Conservation (phyloP, 2,113 vertebrate species). For the Atrichornis clamosus region DNA sequence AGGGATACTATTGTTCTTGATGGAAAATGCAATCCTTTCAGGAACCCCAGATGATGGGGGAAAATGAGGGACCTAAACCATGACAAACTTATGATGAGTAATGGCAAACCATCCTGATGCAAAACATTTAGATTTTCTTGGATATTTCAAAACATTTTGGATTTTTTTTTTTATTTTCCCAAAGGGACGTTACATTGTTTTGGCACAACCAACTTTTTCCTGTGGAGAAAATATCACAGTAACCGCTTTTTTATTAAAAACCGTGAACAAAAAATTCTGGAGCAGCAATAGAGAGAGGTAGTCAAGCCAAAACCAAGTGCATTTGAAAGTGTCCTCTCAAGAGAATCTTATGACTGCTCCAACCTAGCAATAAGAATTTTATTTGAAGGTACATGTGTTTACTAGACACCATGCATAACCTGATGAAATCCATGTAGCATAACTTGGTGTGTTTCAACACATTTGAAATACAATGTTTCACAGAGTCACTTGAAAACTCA, state of each 20-base stretch:
- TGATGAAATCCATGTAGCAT: not conserved
- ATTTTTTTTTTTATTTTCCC: conserved; percentile 15
- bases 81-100: not conserved
- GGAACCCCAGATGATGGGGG: not conserved
- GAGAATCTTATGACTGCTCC: not conserved
- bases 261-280: not conserved
- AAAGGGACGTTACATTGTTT: conserved; percentile 1
- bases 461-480: not conserved
- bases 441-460: not conserved
- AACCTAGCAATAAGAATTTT: not conserved
- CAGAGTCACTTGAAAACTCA: not conserved
- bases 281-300: not conserved
- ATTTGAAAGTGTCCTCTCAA: not conserved
- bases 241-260: conserved; percentile 8
- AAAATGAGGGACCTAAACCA: not conserved
- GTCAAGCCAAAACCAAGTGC: not conserved
- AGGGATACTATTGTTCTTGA: not conserved
- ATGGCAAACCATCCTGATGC: not conserved
- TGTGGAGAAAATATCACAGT: conserved; percentile 2
- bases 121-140: not conserved
- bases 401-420: not conserved
- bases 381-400: not conserved
- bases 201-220: conserved; percentile 17
- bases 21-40: not conserved
- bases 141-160: not conserved